These are phyloP conservation scores for Synanthedon andrenaeformis DNA, from an alignment of 2,888 invertebrate species.

Conservation along the genomic window DNA sequence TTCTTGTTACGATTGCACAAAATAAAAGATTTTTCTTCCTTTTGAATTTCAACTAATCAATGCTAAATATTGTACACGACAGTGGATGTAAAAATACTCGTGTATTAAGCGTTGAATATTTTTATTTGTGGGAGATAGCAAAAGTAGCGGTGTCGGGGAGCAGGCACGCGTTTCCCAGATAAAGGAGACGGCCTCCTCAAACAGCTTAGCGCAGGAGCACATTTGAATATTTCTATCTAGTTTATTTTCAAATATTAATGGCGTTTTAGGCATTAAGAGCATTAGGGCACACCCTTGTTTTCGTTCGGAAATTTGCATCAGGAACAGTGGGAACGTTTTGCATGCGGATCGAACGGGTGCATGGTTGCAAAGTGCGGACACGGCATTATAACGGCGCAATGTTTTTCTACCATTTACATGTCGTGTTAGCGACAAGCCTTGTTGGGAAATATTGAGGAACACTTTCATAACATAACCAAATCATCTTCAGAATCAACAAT, in stretches of 20 bases:
- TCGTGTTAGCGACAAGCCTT: too few species aligned
- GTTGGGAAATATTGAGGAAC: too few species aligned
- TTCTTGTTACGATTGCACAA: too few species aligned
- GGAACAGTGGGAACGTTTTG: slow-evolving; percentile 4
- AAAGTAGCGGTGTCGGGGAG: slow-evolving; percentile 2
- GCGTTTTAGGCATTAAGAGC: slow-evolving; percentile 55
- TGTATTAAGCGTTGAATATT: neutral
- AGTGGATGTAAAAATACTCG: too few species aligned
- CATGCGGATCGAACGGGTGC: neutral
- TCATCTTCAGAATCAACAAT: too few species aligned
- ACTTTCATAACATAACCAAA: too few species aligned
- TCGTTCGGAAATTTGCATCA: slow-evolving; percentile 55
- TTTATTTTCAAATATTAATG: slow-evolving; percentile 68
- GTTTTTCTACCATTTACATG: too few species aligned
- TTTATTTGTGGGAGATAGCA: slow-evolving; percentile 21
- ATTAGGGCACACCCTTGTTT: slow-evolving; percentile 61
- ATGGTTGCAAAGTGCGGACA: neutral
- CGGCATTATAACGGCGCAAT: too few species aligned
- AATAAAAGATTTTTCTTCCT: too few species aligned
- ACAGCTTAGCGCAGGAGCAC: slow-evolving; percentile 20
- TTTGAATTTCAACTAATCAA: too few species aligned
- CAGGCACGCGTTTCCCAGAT: slow-evolving; percentile 1
- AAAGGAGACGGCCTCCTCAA: neutral
- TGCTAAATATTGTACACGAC: too few species aligned
- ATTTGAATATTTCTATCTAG: slow-evolving; percentile 56